Percentiles rank a stretch among this genome's conserved stretches.
Evolutionary conservation across 2,888 invertebrate species (phyloP).

Genomic region (Gibbula magus): DNA sequence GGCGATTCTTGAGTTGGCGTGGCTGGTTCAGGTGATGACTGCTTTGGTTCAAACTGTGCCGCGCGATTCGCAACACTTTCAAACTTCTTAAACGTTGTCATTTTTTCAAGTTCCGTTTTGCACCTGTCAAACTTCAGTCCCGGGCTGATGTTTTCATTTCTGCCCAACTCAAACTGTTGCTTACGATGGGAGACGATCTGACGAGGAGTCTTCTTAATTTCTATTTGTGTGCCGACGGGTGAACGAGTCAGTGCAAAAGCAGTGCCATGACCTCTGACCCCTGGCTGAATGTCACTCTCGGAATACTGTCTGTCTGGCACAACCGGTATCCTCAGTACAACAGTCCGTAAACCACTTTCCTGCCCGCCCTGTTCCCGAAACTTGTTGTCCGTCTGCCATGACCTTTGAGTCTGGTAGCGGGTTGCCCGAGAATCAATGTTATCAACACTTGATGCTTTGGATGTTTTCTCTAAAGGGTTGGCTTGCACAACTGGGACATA

Average conservation of each 20-base stretch:
- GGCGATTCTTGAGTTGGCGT: conserved; percentile 41
- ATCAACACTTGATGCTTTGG: conserved; percentile 55
- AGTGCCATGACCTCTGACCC: conserved; percentile 50
- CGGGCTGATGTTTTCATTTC: conserved; percentile 47
- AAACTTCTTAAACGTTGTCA: conserved; percentile 75
- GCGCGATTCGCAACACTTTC: conserved; percentile 70
- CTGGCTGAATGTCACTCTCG: not conserved
- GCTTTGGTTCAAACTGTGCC: conserved; percentile 70
- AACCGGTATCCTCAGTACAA: conserved; percentile 44
- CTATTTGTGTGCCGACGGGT: conserved; percentile 56
- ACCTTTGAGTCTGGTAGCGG: conserved; percentile 40
- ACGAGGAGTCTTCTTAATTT: conserved; percentile 51
- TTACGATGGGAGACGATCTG: conserved; percentile 64
- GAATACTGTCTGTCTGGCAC: conserved; percentile 21
- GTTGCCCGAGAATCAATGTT: conserved; percentile 52
- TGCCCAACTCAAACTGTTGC: conserved; percentile 63
- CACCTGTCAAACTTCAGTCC: conserved; percentile 48
- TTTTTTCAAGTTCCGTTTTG: conserved; percentile 66
- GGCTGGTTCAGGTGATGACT: conserved; percentile 35
- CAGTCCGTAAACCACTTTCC: conserved; percentile 26
- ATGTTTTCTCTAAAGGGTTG: conserved; percentile 37
- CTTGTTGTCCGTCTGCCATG: conserved; percentile 3
- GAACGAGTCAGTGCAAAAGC: conserved; percentile 65
- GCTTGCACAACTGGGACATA: conserved; percentile 61
- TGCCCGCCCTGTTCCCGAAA: not conserved